Base-by-base conservation (phyloP, 35 echinoderm and acorn worm species). In the Nesometra sesokonis region DNA sequence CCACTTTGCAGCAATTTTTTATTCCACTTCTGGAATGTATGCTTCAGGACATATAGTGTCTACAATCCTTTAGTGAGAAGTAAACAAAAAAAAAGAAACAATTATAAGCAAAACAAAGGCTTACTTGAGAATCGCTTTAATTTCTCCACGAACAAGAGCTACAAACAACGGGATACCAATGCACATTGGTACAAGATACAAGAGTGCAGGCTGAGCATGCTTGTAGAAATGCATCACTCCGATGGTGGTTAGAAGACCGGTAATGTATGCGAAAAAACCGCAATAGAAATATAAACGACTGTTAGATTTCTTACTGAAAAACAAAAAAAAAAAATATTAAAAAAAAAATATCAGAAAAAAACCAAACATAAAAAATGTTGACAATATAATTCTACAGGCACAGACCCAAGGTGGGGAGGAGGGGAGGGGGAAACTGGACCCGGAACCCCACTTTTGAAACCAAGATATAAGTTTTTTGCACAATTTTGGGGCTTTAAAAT, bases 171-270 rank as follows among this genome's bases (percentile, higher is more conserved):
- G 92, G 29, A 92, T 78, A 17, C 95, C 95, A 52, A 98, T 98
- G 77, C 95, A 98, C 4, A 92, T 92, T 13, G 95, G 95, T 23
- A 98, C 95, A 46, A 98, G 80, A 87, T 98, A 98, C 30, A 98
- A 78, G 32, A 98, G 78, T 19, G 95, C 95, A 0, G 95, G 95
- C 77, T 98, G 95, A 32, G 95, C 95, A 52, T 98, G 95, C 80
- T 98, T 98, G 89, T 93, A 98, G 76, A 93, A 89, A 78, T 98
- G 95, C 95, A 98, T 98, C 31, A 98, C 92, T n/a, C 89, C 92
- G 23, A 98, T 98, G 32, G 95, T 98, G 32, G 88, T 87, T 34
- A 94, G 30, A 11, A 98, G 90, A 17, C 95, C 95, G 21, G 93
- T 84, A 5, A 93, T 83, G 52, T 98, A 98, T 11, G 95, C 95